Evolutionary conservation across 2,113 vertebrate genomes (phyloP), one percentile per base, ranked within the genome.

Genomic region (Podarcis raffonei): DNA sequence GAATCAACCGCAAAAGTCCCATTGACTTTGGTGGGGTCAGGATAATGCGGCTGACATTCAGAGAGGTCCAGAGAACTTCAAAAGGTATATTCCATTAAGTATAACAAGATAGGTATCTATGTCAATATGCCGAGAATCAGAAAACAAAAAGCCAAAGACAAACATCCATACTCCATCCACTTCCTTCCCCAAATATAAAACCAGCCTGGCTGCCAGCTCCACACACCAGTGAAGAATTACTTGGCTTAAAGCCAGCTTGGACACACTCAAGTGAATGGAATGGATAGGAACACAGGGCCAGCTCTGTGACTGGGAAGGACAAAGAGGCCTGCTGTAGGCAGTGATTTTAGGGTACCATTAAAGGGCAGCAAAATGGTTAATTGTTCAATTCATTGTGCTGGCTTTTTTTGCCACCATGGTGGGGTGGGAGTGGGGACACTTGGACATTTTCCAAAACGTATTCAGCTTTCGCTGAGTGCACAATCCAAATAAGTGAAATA

Each of bases 81-180:
- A 72, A 72, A 86, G 16, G 2, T 69, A 39, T 6, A 81, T 16
- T 84, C 30, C 81, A 35, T 9, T 25, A 1, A n/a, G 15, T 1
- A 57, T 77, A 81, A 32, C 22, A 32, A 74, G 74, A 89, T 42
- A 91, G 9, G 25, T 39, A 30, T 72, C 27, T 30, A 48, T 62
- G 75, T 20, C 30, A 85, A 80, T 84, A 72, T 48, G 87, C 82
- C 81, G 72, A 84, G 88, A 88, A 83, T 23, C 3, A 74, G 75
- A 12, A 39, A 25, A 42, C 3, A 22, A 69, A 74, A 8, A 68
- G 8, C 8, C 37, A 13, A 16, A 32, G 39, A 20, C 37, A 88
- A 65, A 66, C 65, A 88, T 42, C 57, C n/a, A 87, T 74, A 37
- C 6, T 77, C 62, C 35, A 22, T 53, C n/a, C 1, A 84, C 25